Base-by-base conservation (phyloP, 1,140 invertebrate species). In the Rhopalosiphum maidis region DNA sequence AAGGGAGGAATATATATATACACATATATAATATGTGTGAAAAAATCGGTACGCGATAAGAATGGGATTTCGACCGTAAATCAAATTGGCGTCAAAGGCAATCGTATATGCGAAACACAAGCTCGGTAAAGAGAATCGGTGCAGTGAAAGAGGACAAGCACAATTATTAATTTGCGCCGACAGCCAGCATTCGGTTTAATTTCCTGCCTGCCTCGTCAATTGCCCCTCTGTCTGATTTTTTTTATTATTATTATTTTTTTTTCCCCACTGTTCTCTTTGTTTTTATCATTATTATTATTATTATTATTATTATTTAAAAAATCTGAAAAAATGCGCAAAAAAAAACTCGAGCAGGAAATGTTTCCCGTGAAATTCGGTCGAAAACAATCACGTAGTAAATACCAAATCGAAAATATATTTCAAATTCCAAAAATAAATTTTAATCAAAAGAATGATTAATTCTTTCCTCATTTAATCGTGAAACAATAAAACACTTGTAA, bases 1-100 rank as follows among this genome's bases (percentile, higher is more conserved):
- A 68, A 43, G 37, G 55, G n/a, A 68, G 37, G 18, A 41, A 90
- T 21, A 43, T 30, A 60, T 60, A 30, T 41, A 30, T 60, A 6
- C 37, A 21, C 54, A 18, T 54, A 9, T 37, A n/a, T 41, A 7
- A 23, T 25, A 35, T 25, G 43, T 54, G 22, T 37, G 54, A 54
- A 43, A 90, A 60, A 90, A 60, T 68, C 35, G 15, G 41, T 37
- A 92, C 46, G 60, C 68, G 68, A 92, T 83, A 83, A 92, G 77
- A 92, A 77, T 92, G n/a, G 90, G 68, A 92, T 92, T 92, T 48
- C 41, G 46, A 83, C 77, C 68, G 90, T 92, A 92, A 92, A 92
- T 92, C 90, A 92, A 92, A 92, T 51, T 41, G 77, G 68, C 90
- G 90, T 92, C 90, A 92, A 92, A 92, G 51, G 90, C 90, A 92